phyloP scores from a whole-genome alignment of 2,888 invertebrate species.

The Celastrina argiolus region DNA sequence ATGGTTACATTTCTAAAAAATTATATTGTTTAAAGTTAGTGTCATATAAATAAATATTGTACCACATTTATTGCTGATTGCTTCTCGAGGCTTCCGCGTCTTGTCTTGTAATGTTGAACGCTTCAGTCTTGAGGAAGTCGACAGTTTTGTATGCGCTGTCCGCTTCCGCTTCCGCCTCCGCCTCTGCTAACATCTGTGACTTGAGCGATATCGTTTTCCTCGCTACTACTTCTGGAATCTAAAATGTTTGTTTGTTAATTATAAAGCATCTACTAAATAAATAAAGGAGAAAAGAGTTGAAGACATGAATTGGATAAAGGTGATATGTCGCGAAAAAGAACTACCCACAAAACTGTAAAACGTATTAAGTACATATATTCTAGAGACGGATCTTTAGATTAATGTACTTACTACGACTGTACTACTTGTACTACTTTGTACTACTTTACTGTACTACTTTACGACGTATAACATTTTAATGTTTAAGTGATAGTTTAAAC shows the following conservation, averaged over 20 bases:
- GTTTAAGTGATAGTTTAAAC: too few species aligned
- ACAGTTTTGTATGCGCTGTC: slow-evolving; percentile 91
- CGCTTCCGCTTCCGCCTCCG: slow-evolving; percentile 49
- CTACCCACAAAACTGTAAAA: too few species aligned
- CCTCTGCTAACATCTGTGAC: slow-evolving; percentile 47
- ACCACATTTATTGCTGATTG: slow-evolving; percentile 38
- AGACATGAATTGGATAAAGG: too few species aligned
- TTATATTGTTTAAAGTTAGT: not conserved
- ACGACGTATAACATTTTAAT: too few species aligned
- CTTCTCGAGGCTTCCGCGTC: slow-evolving; percentile 84
- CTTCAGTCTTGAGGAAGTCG: slow-evolving; percentile 95
- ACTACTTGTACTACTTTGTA: too few species aligned
- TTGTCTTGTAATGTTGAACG: slow-evolving; percentile 91
- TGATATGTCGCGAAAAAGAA: too few species aligned
- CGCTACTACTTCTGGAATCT: slow-evolving; percentile 40
- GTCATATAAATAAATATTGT: not conserved
- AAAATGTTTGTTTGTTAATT: slow-evolving; percentile 18
- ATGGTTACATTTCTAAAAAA: not conserved
- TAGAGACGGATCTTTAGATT: too few species aligned
- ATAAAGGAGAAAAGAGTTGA: too few species aligned
- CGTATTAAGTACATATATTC: too few species aligned
- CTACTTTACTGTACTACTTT: too few species aligned
- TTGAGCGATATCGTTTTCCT: slow-evolving; percentile 45
- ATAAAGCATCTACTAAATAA: too few species aligned
- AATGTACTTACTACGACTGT: too few species aligned